Evolutionary conservation across 2,113 vertebrate species (phyloP).

Genomic region (Stegostoma tigrinum): DNA sequence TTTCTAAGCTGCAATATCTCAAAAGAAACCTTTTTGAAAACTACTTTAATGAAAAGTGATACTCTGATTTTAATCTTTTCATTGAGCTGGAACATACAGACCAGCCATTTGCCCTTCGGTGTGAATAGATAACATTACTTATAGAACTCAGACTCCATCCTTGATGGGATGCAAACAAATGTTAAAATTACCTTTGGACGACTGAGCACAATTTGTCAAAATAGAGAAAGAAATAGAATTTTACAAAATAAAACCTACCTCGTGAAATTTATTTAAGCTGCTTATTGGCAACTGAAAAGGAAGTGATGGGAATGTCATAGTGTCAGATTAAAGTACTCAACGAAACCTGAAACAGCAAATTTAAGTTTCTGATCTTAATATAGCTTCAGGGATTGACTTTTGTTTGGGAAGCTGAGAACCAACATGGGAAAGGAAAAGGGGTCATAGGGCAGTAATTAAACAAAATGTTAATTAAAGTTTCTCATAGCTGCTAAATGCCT

Average conservation of each 20-base stretch:
- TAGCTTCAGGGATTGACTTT: conserved; percentile 31
- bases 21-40: background rate
- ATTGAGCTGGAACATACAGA: background rate
- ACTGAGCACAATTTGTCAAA: conserved; percentile 13
- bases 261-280: conserved; percentile 15
- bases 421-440: conserved; percentile 22
- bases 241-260: background rate
- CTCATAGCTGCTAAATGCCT: conserved; percentile 32
- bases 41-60: conserved; percentile 29
- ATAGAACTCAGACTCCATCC: background rate
- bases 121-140: conserved; percentile 20
- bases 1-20: background rate
- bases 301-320: conserved; percentile 30
- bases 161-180: background rate
- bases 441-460: conserved; percentile 38
- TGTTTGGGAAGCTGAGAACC: conserved; percentile 22
- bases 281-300: conserved; percentile 16
- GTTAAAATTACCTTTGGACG: background rate
- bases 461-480: conserved; percentile 37
- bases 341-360: conserved; percentile 31
- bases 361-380: conserved; percentile 28
- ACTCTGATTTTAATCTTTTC: conserved; percentile 29
- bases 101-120: background rate
- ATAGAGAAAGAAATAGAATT: background rate
- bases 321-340: conserved; percentile 10